Evolutionary conservation across 2,113 vertebrate species (phyloP).

Genomic region (Phylloscopus trochilus): DNA sequence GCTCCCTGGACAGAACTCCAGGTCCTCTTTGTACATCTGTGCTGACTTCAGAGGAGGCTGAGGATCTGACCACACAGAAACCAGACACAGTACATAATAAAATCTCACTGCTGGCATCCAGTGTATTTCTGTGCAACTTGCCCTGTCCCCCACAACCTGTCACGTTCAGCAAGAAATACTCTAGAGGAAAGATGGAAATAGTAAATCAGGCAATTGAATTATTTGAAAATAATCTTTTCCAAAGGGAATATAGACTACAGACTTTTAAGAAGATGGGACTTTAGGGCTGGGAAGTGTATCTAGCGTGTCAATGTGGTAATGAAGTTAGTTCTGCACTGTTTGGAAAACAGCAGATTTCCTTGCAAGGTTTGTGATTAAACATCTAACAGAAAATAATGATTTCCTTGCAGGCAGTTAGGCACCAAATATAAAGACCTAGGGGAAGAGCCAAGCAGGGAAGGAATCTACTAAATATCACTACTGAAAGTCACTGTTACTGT

Average conservation of each 20-base stretch:
- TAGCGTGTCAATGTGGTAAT: neutral
- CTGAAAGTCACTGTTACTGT: neutral
- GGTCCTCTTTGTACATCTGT: fast-evolving
- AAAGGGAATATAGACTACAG: neutral
- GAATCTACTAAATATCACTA: neutral
- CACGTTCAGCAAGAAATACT: neutral
- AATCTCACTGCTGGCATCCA: neutral
- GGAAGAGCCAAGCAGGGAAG: neutral
- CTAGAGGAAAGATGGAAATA: neutral
- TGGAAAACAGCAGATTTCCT: slow-evolving; percentile 52
- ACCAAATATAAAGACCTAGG: neutral
- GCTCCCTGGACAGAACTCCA: neutral
- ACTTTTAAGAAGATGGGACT: slow-evolving; percentile 2
- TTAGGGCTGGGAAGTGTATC: neutral
- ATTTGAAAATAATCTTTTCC: slow-evolving; percentile 20
- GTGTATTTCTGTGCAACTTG: neutral
- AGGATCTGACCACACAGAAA: neutral
- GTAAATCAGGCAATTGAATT: neutral
- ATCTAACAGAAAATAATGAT: slow-evolving; percentile 42
- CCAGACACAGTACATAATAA: neutral
- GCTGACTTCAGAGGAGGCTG: neutral
- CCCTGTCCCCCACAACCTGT: neutral
- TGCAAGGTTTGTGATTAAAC: slow-evolving; percentile 54
- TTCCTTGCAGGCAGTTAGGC: slow-evolving; percentile 38
- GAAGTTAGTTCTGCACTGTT: slow-evolving; percentile 54